phyloP scores from a whole-genome alignment of 2,888 invertebrate species.

The Limnephilus lunatus region DNA sequence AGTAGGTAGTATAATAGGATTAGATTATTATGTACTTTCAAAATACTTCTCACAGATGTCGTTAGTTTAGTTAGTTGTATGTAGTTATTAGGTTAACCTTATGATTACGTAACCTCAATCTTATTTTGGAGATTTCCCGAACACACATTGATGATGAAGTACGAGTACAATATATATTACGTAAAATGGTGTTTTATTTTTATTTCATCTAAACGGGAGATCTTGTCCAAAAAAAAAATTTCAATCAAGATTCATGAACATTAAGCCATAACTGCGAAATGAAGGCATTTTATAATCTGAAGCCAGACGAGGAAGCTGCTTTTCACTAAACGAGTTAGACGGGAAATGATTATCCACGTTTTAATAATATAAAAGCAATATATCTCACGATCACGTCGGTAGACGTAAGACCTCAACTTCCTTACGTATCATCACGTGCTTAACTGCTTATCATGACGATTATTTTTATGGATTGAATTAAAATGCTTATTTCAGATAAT shows the following conservation, averaged over 20 bases:
- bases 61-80: too few relatives aligned
- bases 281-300: not conserved
- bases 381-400: not conserved
- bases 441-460: not conserved
- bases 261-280: not conserved
- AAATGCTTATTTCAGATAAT: too few relatives aligned
- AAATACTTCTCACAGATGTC: too few relatives aligned
- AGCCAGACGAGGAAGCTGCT: not conserved
- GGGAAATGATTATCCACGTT: not conserved
- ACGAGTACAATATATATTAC: too few relatives aligned
- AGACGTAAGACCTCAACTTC: not conserved
- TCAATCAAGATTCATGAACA: not conserved
- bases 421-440: not conserved
- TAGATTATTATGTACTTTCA: too few relatives aligned
- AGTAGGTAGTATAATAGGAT: too few relatives aligned
- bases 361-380: not conserved
- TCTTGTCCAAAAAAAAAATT: not conserved
- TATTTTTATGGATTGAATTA: not conserved
- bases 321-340: not conserved
- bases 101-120: too few relatives aligned
- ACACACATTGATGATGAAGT: too few relatives aligned
- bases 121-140: too few relatives aligned
- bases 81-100: too few relatives aligned
- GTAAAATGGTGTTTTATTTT: too few relatives aligned
- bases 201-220: too few relatives aligned